Conservation (phyloP, 1,140 invertebrate genomes). For the Ceratitis capitata region DNA sequence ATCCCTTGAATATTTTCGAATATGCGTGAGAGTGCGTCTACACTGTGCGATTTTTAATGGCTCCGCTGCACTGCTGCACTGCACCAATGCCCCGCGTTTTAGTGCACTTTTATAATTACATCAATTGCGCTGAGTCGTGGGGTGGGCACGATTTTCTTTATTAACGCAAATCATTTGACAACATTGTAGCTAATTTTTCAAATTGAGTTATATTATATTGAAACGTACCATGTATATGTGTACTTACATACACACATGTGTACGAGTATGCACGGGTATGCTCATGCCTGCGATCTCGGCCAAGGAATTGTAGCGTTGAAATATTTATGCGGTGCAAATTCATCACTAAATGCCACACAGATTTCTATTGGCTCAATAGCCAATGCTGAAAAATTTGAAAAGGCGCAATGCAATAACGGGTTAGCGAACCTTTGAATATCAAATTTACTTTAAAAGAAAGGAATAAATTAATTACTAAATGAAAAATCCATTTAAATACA, state of each 20-base stretch:
- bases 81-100: slow-evolving; percentile 1
- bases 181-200: slow-evolving; percentile 1
- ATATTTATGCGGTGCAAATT: not conserved
- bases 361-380: not conserved
- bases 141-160: not conserved
- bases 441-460: too few relatives aligned
- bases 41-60: not conserved
- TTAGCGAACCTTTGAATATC: too few relatives aligned
- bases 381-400: too few relatives aligned
- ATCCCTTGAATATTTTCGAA: not conserved
- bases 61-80: not conserved
- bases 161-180: slow-evolving; percentile 25
- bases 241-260: not conserved
- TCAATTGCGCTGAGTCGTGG: not conserved
- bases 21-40: not conserved
- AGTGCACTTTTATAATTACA: not conserved
- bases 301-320: not conserved
- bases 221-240: not conserved
- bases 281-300: too few relatives aligned
- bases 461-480: too few relatives aligned
- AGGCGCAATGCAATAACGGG: too few relatives aligned
- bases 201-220: not conserved
- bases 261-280: not conserved
- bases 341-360: not conserved
- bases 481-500: too few relatives aligned